Conservation (phyloP, 2,797 vertebrate genomes). For the Macropus fuliginosus region DNA sequence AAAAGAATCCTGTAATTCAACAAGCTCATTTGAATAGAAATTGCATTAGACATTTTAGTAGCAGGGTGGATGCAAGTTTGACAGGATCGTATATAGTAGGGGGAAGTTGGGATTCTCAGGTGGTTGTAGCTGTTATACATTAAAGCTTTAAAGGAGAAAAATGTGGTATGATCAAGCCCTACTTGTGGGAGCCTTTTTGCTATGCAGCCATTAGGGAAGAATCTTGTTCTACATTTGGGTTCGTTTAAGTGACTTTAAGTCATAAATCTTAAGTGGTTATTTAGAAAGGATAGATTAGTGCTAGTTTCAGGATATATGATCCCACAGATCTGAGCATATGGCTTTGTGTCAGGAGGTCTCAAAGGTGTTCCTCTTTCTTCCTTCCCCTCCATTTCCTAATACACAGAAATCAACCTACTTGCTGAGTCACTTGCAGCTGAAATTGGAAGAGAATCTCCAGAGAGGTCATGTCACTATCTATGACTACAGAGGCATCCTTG, state of each 20-base stretch:
- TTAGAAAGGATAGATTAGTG: background rate
- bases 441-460: background rate
- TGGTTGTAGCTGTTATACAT: background rate
- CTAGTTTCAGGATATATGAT: background rate
- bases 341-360: background rate
- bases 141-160: background rate
- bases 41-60: conserved; percentile 42
- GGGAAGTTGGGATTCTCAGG: background rate
- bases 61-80: background rate
- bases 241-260: background rate
- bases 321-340: background rate
- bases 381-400: background rate
- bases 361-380: background rate
- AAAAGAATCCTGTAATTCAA: conserved; percentile 22
- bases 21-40: conserved; percentile 23
- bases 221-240: background rate
- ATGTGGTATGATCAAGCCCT: background rate
- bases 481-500: background rate
- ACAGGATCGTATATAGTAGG: background rate
- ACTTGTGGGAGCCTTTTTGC: background rate
- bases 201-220: background rate
- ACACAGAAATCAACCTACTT: background rate
- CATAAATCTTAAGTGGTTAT: background rate
- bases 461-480: background rate
- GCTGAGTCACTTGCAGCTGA: background rate